Percentiles rank a stretch among this genome's conserved stretches.
Evolutionary conservation across 92 coral and sea anemone genomes (phyloP).

Genomic region (Siderastrea siderea): DNA sequence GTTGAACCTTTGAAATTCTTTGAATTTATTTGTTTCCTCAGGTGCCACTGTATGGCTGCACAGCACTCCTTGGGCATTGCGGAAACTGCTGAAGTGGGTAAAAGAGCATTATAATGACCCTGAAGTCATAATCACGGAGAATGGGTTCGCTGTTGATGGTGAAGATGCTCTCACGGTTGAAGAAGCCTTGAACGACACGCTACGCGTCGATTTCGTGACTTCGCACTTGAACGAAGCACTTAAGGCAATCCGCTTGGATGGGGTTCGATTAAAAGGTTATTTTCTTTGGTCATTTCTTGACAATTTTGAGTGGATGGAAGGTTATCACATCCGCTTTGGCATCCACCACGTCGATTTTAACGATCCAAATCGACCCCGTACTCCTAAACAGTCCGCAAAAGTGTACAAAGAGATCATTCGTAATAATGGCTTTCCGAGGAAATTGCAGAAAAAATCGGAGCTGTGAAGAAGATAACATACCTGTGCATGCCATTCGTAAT

Average conservation of each 20-base stretch:
- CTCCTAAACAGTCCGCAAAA: constrained; percentile 86
- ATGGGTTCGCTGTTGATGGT: constrained; percentile 88
- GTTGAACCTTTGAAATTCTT: too few relatives aligned
- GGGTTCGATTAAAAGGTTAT: constrained; percentile 88
- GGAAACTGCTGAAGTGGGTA: constrained; percentile 82
- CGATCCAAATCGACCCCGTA: constrained; percentile 67
- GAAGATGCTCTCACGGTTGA: constrained; percentile 67
- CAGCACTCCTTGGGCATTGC: constrained; percentile 85
- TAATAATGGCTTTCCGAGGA: constrained; percentile 79
- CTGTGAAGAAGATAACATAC: background rate
- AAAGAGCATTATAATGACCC: constrained; percentile 85
- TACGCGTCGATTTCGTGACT: constrained; percentile 73
- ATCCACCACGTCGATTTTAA: constrained; percentile 85
- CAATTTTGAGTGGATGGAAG: constrained; percentile 92
- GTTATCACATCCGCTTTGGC: constrained; percentile 84
- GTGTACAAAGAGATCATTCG: constrained; percentile 78
- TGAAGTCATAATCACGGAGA: constrained; percentile 86
- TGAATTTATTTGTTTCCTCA: background rate
- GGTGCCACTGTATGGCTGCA: constrained; percentile 84
- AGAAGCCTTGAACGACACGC: constrained; percentile 82
- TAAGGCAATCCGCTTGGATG: constrained; percentile 76
- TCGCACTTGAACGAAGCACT: constrained; percentile 82
- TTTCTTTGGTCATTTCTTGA: constrained; percentile 92
- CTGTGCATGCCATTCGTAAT: too few relatives aligned
- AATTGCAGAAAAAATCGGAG: constrained; percentile 14